phyloP scores from a whole-genome alignment of 2,888 invertebrate species.

The Callinectes sapidus region DNA sequence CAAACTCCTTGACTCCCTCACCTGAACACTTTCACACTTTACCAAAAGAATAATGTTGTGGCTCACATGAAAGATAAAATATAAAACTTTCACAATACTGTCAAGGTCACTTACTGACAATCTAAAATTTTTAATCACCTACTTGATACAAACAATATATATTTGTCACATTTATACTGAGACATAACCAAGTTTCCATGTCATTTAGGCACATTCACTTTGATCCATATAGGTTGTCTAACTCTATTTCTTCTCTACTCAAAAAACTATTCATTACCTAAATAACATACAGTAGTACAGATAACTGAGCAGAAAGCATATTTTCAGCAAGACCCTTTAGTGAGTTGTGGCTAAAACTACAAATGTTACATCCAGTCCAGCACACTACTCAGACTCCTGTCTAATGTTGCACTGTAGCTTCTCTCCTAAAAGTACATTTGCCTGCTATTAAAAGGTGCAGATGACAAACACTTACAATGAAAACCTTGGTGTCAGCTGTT shows the following conservation, averaged over 20 bases:
- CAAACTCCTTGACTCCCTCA: not conserved
- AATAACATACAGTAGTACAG: not conserved
- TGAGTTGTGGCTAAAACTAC: not conserved
- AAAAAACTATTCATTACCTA: constrained; percentile 30
- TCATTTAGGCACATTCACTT: constrained; percentile 34
- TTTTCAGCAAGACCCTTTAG: constrained; percentile 8
- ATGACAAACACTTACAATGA: not conserved
- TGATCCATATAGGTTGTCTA: constrained; percentile 35
- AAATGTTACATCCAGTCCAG: not conserved
- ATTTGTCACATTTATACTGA: constrained; percentile 30
- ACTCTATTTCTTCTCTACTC: not conserved
- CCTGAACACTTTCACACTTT: not conserved
- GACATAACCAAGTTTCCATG: constrained; percentile 26
- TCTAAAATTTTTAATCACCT: constrained; percentile 9
- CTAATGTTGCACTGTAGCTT: not conserved
- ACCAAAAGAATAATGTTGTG: not conserved
- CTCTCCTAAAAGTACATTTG: not conserved
- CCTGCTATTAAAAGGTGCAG: not conserved
- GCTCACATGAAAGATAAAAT: not conserved
- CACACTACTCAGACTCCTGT: not conserved
- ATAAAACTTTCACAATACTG: constrained; percentile 17
- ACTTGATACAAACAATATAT: constrained; percentile 23
- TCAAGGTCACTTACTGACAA: constrained; percentile 36
- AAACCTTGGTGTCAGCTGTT: not conserved
- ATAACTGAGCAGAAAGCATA: constrained; percentile 25